Conservation (phyloP, 2,797 vertebrate species). For the Menidia menidia region DNA sequence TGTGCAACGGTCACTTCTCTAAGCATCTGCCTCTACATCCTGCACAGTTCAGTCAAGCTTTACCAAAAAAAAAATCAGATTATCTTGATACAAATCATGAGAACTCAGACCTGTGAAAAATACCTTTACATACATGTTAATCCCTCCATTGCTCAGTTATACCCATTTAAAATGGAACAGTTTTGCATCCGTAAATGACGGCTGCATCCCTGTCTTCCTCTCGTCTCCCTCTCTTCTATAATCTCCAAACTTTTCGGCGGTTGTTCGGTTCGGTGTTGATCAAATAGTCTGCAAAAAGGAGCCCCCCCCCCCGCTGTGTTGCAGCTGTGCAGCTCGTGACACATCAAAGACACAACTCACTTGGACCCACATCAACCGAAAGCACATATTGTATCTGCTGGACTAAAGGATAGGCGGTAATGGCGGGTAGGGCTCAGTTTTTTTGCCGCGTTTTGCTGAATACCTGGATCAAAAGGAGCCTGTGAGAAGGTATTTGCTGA, state of each 20-base stretch:
- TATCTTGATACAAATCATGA: not conserved
- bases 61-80: not conserved
- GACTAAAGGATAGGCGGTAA: not conserved
- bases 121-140: slow-evolving; percentile 12
- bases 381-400: slow-evolving; percentile 9
- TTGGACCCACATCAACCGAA: slow-evolving; percentile 9
- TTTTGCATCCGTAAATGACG: slow-evolving; percentile 59
- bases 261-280: slow-evolving; percentile 18
- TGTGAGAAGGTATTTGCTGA: not conserved
- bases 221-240: slow-evolving; percentile 1
- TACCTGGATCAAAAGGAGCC: not conserved
- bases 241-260: slow-evolving; percentile 3
- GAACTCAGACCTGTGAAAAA: not conserved
- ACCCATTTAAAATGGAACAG: slow-evolving; percentile 51
- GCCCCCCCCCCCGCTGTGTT: slow-evolving; percentile 20
- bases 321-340: slow-evolving; percentile 13
- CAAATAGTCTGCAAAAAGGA: slow-evolving; percentile 11
- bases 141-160: not conserved
- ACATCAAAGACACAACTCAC: slow-evolving; percentile 34
- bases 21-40: not conserved
- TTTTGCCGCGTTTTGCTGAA: slow-evolving; percentile 12
- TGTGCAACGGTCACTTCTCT: not conserved
- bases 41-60: not conserved
- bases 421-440: not conserved
- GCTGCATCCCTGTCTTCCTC: slow-evolving; percentile 23